These are phyloP conservation scores for Coendou prehensilis DNA, from an alignment of 2,797 vertebrate genomes.

Conservation along the genomic window DNA sequence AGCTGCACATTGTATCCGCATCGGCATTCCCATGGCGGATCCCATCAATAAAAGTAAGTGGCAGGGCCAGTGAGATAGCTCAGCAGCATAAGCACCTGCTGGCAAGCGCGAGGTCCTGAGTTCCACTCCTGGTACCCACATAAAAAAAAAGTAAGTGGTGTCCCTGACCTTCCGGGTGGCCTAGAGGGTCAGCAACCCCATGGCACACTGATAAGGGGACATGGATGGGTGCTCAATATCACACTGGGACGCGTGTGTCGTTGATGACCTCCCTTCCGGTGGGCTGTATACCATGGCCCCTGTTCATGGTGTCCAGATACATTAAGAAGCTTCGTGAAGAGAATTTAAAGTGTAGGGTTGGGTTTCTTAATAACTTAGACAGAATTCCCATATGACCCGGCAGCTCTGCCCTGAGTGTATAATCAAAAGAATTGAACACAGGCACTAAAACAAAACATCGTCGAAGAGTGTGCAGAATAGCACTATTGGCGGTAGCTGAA, in stretches of 20 bases:
- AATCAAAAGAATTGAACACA: neutral
- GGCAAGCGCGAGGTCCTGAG: too few species aligned
- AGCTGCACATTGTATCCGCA: conserved; percentile 96
- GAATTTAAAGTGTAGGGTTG: neutral
- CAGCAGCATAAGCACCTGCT: too few species aligned
- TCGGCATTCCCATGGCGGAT: conserved; percentile 98
- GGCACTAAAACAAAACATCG: neutral
- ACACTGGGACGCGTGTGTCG: neutral
- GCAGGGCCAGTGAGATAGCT: too few species aligned
- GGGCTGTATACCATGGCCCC: neutral
- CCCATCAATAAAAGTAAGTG: conserved; percentile 98
- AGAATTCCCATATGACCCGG: neutral
- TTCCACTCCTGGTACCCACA: too few species aligned
- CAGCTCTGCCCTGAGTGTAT: neutral
- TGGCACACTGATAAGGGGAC: neutral
- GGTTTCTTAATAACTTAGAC: conserved; percentile 40
- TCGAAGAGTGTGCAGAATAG: neutral
- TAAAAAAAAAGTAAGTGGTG: conserved; percentile 92
- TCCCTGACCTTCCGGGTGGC: neutral
- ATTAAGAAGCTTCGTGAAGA: neutral
- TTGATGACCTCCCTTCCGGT: neutral
- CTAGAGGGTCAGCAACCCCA: neutral
- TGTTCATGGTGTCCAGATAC: too few species aligned
- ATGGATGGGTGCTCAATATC: neutral
- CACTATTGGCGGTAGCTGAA: neutral